Evolutionary conservation across 2,888 invertebrate species (phyloP).

Genomic region (Lomographa bimaculata): DNA sequence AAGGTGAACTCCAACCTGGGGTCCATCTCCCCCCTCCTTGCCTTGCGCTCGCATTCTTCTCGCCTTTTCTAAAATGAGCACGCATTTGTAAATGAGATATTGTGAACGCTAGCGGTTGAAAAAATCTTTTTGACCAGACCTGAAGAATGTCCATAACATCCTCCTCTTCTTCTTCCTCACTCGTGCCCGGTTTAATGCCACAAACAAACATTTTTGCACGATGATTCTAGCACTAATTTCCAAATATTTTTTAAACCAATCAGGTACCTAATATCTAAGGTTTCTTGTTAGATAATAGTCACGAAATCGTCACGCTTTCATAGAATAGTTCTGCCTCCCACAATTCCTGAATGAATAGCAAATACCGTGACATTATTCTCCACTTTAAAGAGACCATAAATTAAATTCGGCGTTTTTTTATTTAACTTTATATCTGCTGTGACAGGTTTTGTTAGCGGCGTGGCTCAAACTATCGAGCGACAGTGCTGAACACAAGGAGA

Average conservation of each 20-base stretch:
- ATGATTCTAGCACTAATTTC: not conserved
- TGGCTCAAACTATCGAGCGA: slow-evolving; percentile 47
- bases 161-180: slow-evolving; percentile 84
- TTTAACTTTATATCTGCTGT: no score
- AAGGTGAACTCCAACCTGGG: slow-evolving; percentile 95
- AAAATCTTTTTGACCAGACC: slow-evolving; percentile 51
- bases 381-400: no score
- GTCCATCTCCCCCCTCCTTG: slow-evolving; percentile 95
- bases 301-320: no score
- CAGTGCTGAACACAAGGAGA: slow-evolving; percentile 47
- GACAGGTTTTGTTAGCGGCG: slow-evolving; percentile 42
- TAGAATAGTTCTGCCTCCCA: no score
- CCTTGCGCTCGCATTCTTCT: slow-evolving; percentile 96
- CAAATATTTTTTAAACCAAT: not conserved
- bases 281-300: no score
- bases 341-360: no score
- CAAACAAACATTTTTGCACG: slow-evolving; percentile 79
- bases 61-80: slow-evolving; percentile 82
- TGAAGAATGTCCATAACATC: slow-evolving; percentile 79
- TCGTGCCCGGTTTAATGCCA: slow-evolving; percentile 80
- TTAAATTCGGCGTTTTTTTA: no score
- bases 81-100: slow-evolving; percentile 1
- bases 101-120: no score
- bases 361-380: no score
- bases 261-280: no score